phyloP scores from a whole-genome alignment of 1,140 invertebrate genomes.

The Asobara japonica region DNA sequence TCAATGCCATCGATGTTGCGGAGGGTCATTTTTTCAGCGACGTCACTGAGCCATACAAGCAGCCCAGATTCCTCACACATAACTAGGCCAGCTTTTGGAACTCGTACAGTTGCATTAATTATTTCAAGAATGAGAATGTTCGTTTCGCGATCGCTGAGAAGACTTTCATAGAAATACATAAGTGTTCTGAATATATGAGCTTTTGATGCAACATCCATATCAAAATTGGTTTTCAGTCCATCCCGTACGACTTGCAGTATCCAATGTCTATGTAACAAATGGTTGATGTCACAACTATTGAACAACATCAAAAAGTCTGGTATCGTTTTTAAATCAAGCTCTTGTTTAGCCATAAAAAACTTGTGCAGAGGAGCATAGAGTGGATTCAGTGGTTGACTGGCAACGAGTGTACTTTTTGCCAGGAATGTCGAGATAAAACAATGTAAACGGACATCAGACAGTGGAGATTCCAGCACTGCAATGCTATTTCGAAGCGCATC shows the following conservation, averaged over 20 bases:
- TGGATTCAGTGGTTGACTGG: conserved; percentile 74
- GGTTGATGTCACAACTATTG: conserved; percentile 74
- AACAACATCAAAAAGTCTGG: conserved; percentile 81
- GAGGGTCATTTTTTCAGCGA: conserved; percentile 27
- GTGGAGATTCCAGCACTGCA: conserved; percentile 44
- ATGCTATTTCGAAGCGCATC: conserved; percentile 68
- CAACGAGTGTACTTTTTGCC: conserved; percentile 72
- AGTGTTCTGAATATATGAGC: conserved; percentile 72
- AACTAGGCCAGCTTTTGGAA: conserved; percentile 70
- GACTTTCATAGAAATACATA: conserved; percentile 65
- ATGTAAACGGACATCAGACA: conserved; percentile 69
- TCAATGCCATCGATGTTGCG: conserved; percentile 36
- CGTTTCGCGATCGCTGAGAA: conserved; percentile 59
- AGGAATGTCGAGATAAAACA: conserved; percentile 77
- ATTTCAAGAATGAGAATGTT: conserved; percentile 72
- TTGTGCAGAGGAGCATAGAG: conserved; percentile 75
- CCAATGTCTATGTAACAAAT: conserved; percentile 72
- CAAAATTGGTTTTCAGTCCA: conserved; percentile 70
- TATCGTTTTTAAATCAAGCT: conserved; percentile 75
- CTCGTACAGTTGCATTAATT: conserved; percentile 69
- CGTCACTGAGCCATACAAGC: conserved; percentile 69
- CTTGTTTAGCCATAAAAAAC: conserved; percentile 77
- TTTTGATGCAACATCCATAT: conserved; percentile 70
- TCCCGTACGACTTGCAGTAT: conserved; percentile 75
- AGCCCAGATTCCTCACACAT: conserved; percentile 72